A percentile compares a stretch with the other conserved stretches of the same genome.
Conservation (phyloP, 2,888 invertebrate species). For the Myopa testacea region DNA sequence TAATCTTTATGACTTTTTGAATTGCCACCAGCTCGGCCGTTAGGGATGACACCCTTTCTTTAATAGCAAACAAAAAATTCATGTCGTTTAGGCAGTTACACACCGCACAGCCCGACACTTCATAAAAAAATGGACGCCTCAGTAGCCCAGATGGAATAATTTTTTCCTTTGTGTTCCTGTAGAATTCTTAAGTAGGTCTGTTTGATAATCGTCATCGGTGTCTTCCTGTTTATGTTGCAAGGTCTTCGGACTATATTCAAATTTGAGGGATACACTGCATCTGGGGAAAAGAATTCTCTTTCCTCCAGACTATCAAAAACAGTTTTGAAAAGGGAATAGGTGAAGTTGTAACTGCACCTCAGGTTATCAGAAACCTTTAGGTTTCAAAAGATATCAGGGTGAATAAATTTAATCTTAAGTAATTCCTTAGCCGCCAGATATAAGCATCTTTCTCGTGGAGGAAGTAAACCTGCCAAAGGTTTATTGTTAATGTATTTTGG, state of each 20-base stretch:
- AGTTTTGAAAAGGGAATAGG: not conserved
- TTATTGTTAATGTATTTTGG: conserved; percentile 8
- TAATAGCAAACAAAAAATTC: conserved; percentile 17
- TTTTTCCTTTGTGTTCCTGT: not conserved
- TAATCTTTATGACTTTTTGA: conserved; percentile 23
- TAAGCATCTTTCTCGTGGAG: conserved; percentile 1
- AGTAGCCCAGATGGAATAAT: not conserved
- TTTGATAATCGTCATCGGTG: not conserved
- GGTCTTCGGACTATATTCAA: no score
- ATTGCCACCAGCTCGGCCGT: conserved; percentile 21
- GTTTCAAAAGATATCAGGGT: not conserved
- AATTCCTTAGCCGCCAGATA: conserved; percentile 29
- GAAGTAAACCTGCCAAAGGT: conserved; percentile 3
- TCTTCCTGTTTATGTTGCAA: not conserved
- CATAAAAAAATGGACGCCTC: not conserved
- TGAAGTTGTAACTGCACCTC: not conserved
- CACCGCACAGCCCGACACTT: not conserved
- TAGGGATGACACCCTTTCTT: not conserved
- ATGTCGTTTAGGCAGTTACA: not conserved
- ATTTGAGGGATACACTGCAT: no score
- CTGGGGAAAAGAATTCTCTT: no score
- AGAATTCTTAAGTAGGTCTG: not conserved
- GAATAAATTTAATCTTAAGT: conserved; percentile 13
- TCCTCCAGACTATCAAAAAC: not conserved
- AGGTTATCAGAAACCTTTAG: not conserved